Percentiles rank a stretch among this genome's conserved stretches.
These are phyloP conservation scores for Ciconia maguari DNA, from an alignment of 2,113 vertebrate genomes.

Conservation along the genomic window DNA sequence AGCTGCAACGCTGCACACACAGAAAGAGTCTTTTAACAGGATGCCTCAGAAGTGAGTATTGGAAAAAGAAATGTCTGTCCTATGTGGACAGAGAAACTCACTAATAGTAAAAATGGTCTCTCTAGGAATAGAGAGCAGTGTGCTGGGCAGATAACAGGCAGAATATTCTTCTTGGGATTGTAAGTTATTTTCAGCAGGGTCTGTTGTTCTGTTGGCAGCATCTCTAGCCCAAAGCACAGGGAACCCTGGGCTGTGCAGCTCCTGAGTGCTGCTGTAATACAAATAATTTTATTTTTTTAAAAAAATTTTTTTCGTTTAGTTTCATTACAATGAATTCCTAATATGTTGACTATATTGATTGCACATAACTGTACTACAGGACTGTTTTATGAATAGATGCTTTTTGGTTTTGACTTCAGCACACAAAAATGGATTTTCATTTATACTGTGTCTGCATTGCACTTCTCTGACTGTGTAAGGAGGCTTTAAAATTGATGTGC, in stretches of 20 bases:
- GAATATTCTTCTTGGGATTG: background rate
- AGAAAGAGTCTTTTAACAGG: background rate
- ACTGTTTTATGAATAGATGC: background rate
- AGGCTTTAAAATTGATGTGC: constrained; percentile 35
- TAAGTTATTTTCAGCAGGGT: background rate
- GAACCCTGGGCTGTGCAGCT: background rate
- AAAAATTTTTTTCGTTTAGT: background rate
- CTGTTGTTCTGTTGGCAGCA: background rate
- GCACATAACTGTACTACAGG: background rate
- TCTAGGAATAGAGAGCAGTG: background rate
- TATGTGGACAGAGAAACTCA: background rate
- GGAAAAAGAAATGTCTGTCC: background rate
- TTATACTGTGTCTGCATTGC: background rate
- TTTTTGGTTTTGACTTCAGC: background rate
- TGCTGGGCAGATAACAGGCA: background rate
- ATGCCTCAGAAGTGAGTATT: background rate
- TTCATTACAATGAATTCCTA: background rate
- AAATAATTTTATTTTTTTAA: background rate
- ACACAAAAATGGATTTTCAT: background rate
- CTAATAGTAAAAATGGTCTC: background rate
- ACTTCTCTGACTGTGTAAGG: background rate
- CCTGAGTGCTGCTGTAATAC: background rate
- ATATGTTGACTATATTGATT: background rate
- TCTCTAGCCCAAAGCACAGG: background rate
- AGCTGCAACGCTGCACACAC: background rate